A percentile compares a stretch with the other conserved stretches of the same genome.
phyloP scores from a whole-genome alignment of 1,140 invertebrate species.

The Brachionus angularis region DNA sequence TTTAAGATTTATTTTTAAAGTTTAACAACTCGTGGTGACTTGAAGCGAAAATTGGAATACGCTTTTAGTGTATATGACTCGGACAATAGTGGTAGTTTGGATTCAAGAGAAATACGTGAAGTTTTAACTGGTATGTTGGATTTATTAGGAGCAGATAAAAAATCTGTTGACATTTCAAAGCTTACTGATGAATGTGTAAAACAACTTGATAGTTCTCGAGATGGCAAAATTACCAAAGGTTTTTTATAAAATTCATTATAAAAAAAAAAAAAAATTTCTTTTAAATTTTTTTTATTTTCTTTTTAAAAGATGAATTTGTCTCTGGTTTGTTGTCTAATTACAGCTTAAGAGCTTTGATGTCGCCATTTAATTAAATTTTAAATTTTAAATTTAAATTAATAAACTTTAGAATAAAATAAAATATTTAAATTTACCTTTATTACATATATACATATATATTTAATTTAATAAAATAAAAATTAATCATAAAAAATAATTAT shows the following conservation, averaged over 20 bases:
- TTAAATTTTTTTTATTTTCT: too few relatives aligned
- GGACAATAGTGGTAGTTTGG: slow-evolving; percentile 26
- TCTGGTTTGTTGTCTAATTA: slow-evolving; percentile 16
- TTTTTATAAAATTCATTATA: too few relatives aligned
- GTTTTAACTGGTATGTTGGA: slow-evolving; percentile 34
- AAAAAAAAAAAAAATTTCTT: too few relatives aligned
- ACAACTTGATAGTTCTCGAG: slow-evolving; percentile 13
- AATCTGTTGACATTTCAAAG: too few relatives aligned
- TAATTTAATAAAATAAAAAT: too few relatives aligned
- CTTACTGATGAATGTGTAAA: not conserved
- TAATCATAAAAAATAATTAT: too few relatives aligned
- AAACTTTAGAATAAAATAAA: too few relatives aligned
- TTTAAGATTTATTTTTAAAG: not conserved
- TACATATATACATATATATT: too few relatives aligned
- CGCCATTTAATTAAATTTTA: slow-evolving; percentile 33
- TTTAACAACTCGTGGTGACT: slow-evolving; percentile 30
- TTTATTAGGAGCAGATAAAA: slow-evolving; percentile 37
- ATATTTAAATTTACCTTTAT: too few relatives aligned
- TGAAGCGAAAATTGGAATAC: slow-evolving; percentile 27
- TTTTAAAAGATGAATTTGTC: slow-evolving; percentile 35
- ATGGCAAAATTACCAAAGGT: slow-evolving; percentile 19
- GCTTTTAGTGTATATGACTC: slow-evolving; percentile 29
- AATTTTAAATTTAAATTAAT: not conserved
- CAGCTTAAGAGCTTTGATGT: slow-evolving; percentile 30
- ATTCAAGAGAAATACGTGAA: not conserved